These are phyloP conservation scores for Drosophila meridiana DNA, from an alignment of 2,888 invertebrate genomes.

Conservation along the genomic window DNA sequence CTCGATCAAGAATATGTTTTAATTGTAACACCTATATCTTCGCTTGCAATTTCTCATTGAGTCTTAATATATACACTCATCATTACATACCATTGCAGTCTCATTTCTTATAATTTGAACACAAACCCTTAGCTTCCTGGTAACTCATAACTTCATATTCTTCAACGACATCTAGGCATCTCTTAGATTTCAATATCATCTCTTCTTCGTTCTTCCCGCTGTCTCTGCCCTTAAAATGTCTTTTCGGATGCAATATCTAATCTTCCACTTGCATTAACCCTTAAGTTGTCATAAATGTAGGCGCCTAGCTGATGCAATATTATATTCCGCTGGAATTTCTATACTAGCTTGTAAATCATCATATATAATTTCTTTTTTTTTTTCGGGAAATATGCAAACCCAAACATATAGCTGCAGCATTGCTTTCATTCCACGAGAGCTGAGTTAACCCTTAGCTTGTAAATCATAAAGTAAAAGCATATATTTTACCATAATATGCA, in stretches of 20 bases:
- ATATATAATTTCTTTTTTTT: background rate
- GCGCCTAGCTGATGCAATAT: constrained; percentile 17
- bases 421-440: background rate
- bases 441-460: constrained; percentile 13
- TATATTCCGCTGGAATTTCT: background rate
- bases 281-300: background rate
- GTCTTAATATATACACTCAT: too few relatives aligned
- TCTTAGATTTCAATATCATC: background rate
- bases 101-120: background rate
- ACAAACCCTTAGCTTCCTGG: background rate
- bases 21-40: too few relatives aligned
- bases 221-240: background rate
- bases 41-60: too few relatives aligned
- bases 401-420: background rate
- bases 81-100: too few relatives aligned
- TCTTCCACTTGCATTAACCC: background rate
- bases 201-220: background rate
- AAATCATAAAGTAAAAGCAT: constrained; percentile 42
- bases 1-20: too few relatives aligned
- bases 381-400: constrained; percentile 8
- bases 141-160: background rate
- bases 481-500: constrained; percentile 33
- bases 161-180: background rate
- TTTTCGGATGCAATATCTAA: background rate
- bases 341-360: constrained; percentile 1